phyloP scores from a whole-genome alignment of 2,113 vertebrate species.

The Taurulus bubalis region DNA sequence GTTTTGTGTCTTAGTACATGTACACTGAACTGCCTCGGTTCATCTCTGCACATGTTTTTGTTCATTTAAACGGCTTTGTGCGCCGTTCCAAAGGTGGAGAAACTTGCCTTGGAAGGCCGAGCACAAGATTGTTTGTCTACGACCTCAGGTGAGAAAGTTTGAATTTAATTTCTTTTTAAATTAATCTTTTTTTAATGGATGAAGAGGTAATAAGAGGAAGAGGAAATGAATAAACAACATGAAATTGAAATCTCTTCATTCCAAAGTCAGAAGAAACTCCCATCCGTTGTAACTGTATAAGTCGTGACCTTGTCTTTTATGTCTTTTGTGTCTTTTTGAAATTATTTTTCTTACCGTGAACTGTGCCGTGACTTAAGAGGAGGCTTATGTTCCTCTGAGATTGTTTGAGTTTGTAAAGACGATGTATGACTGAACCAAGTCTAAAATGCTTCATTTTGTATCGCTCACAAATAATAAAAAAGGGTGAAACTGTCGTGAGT shows the following conservation, averaged over 20 bases:
- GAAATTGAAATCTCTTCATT: conserved; percentile 36
- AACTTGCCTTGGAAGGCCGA: conserved; percentile 21
- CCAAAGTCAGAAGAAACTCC: conserved; percentile 52
- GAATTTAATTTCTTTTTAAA: conserved; percentile 24
- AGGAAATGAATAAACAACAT: not conserved
- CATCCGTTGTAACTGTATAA: conserved; percentile 43
- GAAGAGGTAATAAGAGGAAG: conserved; percentile 12
- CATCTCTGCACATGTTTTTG: conserved; percentile 46
- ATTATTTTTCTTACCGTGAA: conserved; percentile 43
- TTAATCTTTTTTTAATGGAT: conserved; percentile 6
- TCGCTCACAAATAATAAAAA: not conserved
- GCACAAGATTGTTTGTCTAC: conserved; percentile 7
- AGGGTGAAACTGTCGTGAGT: not conserved
- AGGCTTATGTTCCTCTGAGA: conserved; percentile 38
- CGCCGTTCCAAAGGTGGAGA: conserved; percentile 18
- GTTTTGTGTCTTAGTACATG: conserved; percentile 68
- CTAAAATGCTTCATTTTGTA: conserved; percentile 2
- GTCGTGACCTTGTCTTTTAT: conserved; percentile 65
- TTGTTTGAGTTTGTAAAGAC: conserved; percentile 35
- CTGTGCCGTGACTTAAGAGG: conserved; percentile 41
- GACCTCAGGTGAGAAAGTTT: conserved; percentile 40
- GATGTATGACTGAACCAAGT: not conserved
- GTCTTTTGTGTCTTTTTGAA: conserved; percentile 52
- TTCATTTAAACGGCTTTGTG: conserved; percentile 43
- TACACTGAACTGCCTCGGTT: conserved; percentile 38